These are phyloP conservation scores for Drosophila melanogaster DNA, from an alignment of 1,140 invertebrate species.

Conservation along the genomic window Release_6_plus_ISO1_MT NT_033777.3:7894001-7894500, in stretches of 20 bases:
- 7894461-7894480: slow-evolving; percentile 21
- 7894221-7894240: slow-evolving; percentile 1
- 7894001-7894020: slow-evolving; percentile 36
- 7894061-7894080: slow-evolving; percentile 71
- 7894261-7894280: slow-evolving; percentile 22
- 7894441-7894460: slow-evolving; percentile 30
- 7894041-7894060: slow-evolving; percentile 68
- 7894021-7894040: slow-evolving; percentile 63
- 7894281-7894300: slow-evolving; percentile 47
- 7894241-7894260: slow-evolving; percentile 21
- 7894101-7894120: slow-evolving; percentile 15
- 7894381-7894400: slow-evolving; percentile 36
- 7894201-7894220: slow-evolving; percentile 11
- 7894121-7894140: slow-evolving; percentile 9
- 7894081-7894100: slow-evolving; percentile 61
- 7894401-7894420: slow-evolving; percentile 66
- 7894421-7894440: slow-evolving; percentile 66
- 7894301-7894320: slow-evolving; percentile 49
- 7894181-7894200: slow-evolving; percentile 2
- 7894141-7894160: slow-evolving; percentile 17
- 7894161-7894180: slow-evolving; percentile 20
- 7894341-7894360: slow-evolving; percentile 39
- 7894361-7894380: slow-evolving; percentile 24
- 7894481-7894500: slow-evolving; percentile 39
- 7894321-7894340: slow-evolving; percentile 48